Conservation (phyloP, 2,113 vertebrate species). For the Osmerus mordax region DNA sequence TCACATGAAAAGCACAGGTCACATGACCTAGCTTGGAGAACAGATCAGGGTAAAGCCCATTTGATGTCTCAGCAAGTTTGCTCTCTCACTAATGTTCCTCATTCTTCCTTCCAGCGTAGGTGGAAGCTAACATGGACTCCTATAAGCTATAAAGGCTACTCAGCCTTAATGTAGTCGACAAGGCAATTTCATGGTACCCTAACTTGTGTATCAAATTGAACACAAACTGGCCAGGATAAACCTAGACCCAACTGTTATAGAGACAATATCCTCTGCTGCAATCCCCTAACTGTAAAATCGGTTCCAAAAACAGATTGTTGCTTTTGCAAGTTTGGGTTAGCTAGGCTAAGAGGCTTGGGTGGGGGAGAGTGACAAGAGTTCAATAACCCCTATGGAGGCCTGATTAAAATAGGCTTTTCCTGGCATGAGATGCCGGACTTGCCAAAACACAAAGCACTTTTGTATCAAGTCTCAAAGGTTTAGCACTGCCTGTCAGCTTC, state of each 20-base stretch:
- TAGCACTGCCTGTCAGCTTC: background rate
- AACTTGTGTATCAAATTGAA: too few relatives aligned
- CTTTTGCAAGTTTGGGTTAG: too few relatives aligned
- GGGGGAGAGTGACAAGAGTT: background rate
- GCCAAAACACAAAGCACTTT: conserved; percentile 11
- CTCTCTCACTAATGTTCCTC: conserved; percentile 30
- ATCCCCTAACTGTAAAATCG: too few relatives aligned
- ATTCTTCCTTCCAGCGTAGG: background rate
- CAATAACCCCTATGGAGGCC: background rate
- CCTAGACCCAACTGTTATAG: too few relatives aligned
- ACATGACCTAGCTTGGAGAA: conserved; percentile 30
- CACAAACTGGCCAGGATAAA: too few relatives aligned
- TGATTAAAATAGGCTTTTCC: conserved; percentile 2
- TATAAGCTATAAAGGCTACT: too few relatives aligned
- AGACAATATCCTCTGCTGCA: too few relatives aligned
- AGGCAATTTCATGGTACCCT: too few relatives aligned
- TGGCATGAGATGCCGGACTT: background rate
- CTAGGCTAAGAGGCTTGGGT: too few relatives aligned
- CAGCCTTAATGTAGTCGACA: too few relatives aligned
- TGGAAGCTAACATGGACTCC: background rate
- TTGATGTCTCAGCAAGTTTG: conserved; percentile 44
- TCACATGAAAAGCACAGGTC: conserved; percentile 49
- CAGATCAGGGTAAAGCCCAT: background rate
- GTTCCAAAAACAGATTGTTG: too few relatives aligned
- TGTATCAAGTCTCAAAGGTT: background rate